Percentiles rank a stretch among this genome's conserved stretches.
phyloP scores from a whole-genome alignment of 2,888 invertebrate genomes.

The Cerceris rybyensis region DNA sequence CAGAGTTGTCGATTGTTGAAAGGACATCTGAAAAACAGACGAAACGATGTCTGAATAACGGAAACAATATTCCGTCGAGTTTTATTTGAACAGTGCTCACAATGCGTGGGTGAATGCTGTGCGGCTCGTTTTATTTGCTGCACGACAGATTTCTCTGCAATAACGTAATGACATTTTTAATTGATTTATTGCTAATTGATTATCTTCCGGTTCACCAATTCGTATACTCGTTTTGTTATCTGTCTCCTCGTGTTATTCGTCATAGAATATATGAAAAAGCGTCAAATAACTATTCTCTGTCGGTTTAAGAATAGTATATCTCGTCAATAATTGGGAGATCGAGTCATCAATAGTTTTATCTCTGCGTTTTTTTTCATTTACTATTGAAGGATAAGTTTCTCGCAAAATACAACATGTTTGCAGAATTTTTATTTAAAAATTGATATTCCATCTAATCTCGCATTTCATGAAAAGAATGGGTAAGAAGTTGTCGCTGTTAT shows the following conservation, averaged over 20 bases:
- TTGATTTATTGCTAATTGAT: constrained; percentile 62
- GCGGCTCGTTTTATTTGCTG: constrained; percentile 33
- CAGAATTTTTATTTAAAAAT: too few species aligned
- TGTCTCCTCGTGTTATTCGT: constrained; percentile 14
- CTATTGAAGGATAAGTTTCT: too few species aligned
- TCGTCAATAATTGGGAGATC: background rate
- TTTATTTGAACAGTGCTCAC: constrained; percentile 7
- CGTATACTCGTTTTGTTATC: constrained; percentile 28
- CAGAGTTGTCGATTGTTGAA: background rate
- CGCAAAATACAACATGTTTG: too few species aligned
- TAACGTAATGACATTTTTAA: constrained; percentile 61
- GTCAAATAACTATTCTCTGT: constrained; percentile 14
- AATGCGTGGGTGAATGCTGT: background rate
- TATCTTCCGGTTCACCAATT: constrained; percentile 45
- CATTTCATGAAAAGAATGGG: too few species aligned
- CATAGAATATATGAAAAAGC: constrained; percentile 35
- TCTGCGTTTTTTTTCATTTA: too few species aligned
- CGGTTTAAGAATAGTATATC: background rate
- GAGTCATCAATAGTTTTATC: background rate
- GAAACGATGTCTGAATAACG: background rate
- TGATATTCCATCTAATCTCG: too few species aligned
- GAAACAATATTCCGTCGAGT: constrained; percentile 24
- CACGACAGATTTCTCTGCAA: constrained; percentile 35
- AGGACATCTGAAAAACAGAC: background rate
- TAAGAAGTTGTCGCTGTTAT: too few species aligned